Base-by-base conservation (phyloP, 2,797 vertebrate genomes). In the Otus scops region DNA sequence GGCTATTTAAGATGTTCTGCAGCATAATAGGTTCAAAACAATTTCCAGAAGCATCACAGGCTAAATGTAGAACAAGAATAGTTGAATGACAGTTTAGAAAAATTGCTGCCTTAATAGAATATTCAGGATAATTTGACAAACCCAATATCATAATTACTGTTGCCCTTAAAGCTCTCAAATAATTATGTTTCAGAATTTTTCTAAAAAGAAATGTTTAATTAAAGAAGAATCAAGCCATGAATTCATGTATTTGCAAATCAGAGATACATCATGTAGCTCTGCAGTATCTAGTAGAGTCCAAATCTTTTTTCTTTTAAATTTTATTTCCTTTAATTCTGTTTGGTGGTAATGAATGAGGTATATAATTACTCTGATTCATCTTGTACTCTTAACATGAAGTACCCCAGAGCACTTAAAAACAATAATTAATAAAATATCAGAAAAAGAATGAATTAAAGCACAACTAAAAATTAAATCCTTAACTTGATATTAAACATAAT, bases 191-290 rank as follows among this genome's bases (percentile, higher is more conserved):
- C 75, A 74, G 24, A 30, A 30, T 68, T 83, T 75, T 93, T 91
- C 59, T 70, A 50, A 85, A 69, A 76, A 65, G 13, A 83, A 64
- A 64, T 54, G 21, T 20, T 82, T 87, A 74, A 89, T 87, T 95
- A 74, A 95, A 83, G 69, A 86, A 90, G 45, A 93, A 81, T 54
- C 41, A 90, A 81, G 54, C 4, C 36, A 69, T 63, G n/a, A 51
- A 57, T 83, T 95, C n/a, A 82, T 34, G 45, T 34, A 77, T 91
- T 93, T 93, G 51, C 50, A 89, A 87, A 96, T 64, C 51, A 63
- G 71, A 92, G 53, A 85, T 47, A 57, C 6, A 80, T 38, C 45
- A 45, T 34, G 13, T 28, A 80, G 26, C 21, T 94, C 56, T 81
- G 34, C 38, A 60, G 15, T n/a, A 75, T 24, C 59, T 76, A 41